phyloP scores from a whole-genome alignment of 2,888 invertebrate species.

The Hypolimnas misippus region DNA sequence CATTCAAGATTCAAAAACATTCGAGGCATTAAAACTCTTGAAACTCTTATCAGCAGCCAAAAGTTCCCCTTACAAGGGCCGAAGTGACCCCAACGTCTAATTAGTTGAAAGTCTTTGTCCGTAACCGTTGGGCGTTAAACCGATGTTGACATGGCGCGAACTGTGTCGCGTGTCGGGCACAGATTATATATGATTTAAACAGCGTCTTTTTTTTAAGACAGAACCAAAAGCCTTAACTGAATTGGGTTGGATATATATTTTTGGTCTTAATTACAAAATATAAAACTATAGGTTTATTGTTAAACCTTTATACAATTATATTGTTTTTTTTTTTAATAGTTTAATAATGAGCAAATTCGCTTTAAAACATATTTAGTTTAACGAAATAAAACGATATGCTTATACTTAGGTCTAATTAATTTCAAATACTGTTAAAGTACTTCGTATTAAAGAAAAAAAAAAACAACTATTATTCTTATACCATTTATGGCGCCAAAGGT shows the following conservation, averaged over 20 bases:
- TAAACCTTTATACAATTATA: too few relatives aligned
- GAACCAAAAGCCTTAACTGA: slow-evolving; percentile 8
- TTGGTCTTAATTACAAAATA: too few relatives aligned
- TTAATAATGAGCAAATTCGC: too few relatives aligned
- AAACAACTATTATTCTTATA: too few relatives aligned
- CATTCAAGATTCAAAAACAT: not conserved
- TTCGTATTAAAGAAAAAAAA: not conserved
- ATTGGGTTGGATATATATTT: not conserved
- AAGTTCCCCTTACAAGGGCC: slow-evolving; percentile 35
- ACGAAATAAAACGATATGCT: too few relatives aligned
- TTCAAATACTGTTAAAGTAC: too few relatives aligned
- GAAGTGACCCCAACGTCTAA: slow-evolving; percentile 42
- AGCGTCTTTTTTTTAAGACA: not conserved
- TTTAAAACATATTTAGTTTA: too few relatives aligned
- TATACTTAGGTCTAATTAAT: too few relatives aligned
- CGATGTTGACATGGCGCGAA: slow-evolving; percentile 47
- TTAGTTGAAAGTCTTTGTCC: slow-evolving; percentile 47
- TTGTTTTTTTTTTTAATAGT: too few relatives aligned
- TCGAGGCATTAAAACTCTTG: slow-evolving; percentile 26
- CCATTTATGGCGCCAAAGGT: not conserved
- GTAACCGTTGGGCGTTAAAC: slow-evolving; percentile 44
- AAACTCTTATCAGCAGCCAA: slow-evolving; percentile 31
- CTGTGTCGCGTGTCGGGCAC: slow-evolving; percentile 30
- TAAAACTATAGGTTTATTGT: too few relatives aligned
- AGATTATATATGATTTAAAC: slow-evolving; percentile 23